Percentiles rank a stretch among this genome's conserved stretches.
These are phyloP conservation scores for Hermaeophaga mercurialis DNA, from an alignment of 2,888 invertebrate species.

Conservation along the genomic window DNA sequence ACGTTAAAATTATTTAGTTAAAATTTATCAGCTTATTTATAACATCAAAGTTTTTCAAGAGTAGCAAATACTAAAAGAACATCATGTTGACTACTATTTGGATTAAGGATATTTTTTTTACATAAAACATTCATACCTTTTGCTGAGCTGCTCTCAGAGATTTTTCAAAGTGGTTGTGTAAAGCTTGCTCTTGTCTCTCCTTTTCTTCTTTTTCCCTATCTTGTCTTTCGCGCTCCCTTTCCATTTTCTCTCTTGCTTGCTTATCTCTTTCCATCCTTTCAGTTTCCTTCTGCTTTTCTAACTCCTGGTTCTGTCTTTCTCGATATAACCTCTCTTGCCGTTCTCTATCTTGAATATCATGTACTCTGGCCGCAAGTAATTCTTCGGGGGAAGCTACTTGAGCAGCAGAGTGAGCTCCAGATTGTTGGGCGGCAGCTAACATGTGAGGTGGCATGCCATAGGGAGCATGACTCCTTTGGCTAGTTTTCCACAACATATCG, in stretches of 20 bases:
- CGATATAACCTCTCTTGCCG: slow-evolving; percentile 69
- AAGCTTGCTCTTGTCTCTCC: slow-evolving; percentile 71
- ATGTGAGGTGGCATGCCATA: slow-evolving; percentile 36
- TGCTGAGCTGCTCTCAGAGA: slow-evolving; percentile 80
- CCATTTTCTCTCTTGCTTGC: slow-evolving; percentile 48
- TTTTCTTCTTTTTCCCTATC: slow-evolving; percentile 58
- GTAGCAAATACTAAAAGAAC: slow-evolving; percentile 36
- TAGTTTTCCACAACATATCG: slow-evolving; percentile 65
- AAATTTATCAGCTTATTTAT: slow-evolving; percentile 26
- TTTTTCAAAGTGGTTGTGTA: slow-evolving; percentile 89
- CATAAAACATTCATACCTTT: slow-evolving; percentile 62
- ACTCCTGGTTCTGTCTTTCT: slow-evolving; percentile 69
- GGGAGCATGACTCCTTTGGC: slow-evolving; percentile 23
- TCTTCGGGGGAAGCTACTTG: slow-evolving; percentile 56
- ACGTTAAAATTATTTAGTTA: not conserved
- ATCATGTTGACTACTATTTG: slow-evolving; percentile 24
- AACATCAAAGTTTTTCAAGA: slow-evolving; percentile 34
- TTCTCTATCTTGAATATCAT: slow-evolving; percentile 67
- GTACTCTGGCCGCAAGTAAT: slow-evolving; percentile 59
- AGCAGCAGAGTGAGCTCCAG: slow-evolving; percentile 33
- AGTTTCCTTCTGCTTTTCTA: slow-evolving; percentile 62
- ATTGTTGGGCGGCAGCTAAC: slow-evolving; percentile 31
- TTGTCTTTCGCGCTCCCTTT: slow-evolving; percentile 51
- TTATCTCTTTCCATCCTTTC: slow-evolving; percentile 58
- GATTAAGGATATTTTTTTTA: not conserved